phyloP scores from a whole-genome alignment of 92 coral and sea anemone species.

The Plumapathes pennacea region DNA sequence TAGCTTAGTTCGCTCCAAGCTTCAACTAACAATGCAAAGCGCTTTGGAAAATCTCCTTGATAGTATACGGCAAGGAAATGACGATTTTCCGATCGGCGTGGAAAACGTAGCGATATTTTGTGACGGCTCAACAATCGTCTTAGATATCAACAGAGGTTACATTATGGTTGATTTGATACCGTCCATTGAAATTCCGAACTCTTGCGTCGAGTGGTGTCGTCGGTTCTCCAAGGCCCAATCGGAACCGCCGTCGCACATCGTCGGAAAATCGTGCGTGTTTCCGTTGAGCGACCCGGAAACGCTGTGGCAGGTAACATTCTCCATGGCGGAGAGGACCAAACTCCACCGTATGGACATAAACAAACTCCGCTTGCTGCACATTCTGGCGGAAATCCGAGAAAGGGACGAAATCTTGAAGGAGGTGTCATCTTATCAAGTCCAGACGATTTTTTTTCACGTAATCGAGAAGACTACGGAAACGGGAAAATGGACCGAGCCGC shows the following conservation, averaged over 20 bases:
- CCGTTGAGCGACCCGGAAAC: constrained; percentile 89
- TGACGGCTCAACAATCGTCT: constrained; percentile 76
- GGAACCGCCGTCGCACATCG: constrained; percentile 65
- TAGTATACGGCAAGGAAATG: constrained; percentile 48
- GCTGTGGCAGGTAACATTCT: constrained; percentile 82
- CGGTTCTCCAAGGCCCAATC: constrained; percentile 60
- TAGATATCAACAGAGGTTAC: constrained; percentile 61
- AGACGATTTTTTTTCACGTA: constrained; percentile 57
- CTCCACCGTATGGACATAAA: constrained; percentile 49
- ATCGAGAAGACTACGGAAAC: constrained; percentile 59
- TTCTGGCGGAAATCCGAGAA: constrained; percentile 70
- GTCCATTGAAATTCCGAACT: constrained; percentile 61
- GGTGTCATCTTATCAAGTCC: constrained; percentile 73
- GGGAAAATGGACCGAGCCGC: constrained; percentile 57
- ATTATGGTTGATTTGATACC: constrained; percentile 82
- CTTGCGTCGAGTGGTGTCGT: constrained; percentile 47
- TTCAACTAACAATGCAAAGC: constrained; percentile 70
- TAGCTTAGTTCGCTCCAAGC: constrained; percentile 71
- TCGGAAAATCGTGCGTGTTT: constrained; percentile 64
- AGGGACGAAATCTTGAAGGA: constrained; percentile 67
- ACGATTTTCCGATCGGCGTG: constrained; percentile 57
- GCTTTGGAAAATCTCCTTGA: constrained; percentile 53
- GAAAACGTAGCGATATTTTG: constrained; percentile 56
- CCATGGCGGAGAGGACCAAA: constrained; percentile 68
- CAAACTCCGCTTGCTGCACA: constrained; percentile 58